phyloP scores from a whole-genome alignment of 2,797 vertebrate genomes.

The Ceryle rudis region DNA sequence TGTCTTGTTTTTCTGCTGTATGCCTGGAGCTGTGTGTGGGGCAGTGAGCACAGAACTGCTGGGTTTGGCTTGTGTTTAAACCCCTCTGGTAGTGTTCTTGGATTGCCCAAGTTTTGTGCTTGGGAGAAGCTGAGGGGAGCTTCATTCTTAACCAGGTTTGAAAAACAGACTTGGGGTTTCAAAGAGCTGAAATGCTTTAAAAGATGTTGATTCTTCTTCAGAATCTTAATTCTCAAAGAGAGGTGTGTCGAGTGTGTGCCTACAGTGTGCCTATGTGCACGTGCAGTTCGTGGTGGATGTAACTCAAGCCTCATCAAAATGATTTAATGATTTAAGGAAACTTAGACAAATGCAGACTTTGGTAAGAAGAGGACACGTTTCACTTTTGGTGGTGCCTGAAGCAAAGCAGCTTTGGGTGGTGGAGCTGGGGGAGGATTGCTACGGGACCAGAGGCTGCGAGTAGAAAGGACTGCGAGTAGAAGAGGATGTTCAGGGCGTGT shows the following conservation, averaged over 20 bases:
- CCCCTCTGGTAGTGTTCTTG: not conserved
- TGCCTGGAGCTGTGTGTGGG: accelerated
- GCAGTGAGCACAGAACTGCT: accelerated
- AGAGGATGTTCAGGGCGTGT: not conserved
- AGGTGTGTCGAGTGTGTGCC: not conserved
- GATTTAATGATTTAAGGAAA: not conserved
- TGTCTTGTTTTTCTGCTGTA: not conserved
- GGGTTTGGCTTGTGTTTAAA: not conserved
- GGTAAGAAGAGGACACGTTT: not conserved
- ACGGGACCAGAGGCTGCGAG: accelerated
- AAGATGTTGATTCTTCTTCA: not conserved
- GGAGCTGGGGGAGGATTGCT: not conserved
- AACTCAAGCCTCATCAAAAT: not conserved
- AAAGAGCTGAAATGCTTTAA: not conserved
- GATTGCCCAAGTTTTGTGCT: not conserved
- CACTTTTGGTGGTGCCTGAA: not conserved
- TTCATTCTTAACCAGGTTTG: not conserved
- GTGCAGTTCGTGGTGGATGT: not conserved
- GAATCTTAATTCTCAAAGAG: not conserved
- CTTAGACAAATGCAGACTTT: not conserved
- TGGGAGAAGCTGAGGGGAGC: not conserved
- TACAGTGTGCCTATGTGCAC: accelerated
- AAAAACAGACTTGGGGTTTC: not conserved
- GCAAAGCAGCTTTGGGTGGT: not conserved
- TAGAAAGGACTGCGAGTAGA: not conserved